Percentiles rank a stretch among this genome's conserved stretches.
These are phyloP conservation scores for Hippolais icterina DNA, from an alignment of 2,113 vertebrate genomes.

Conservation along the genomic window DNA sequence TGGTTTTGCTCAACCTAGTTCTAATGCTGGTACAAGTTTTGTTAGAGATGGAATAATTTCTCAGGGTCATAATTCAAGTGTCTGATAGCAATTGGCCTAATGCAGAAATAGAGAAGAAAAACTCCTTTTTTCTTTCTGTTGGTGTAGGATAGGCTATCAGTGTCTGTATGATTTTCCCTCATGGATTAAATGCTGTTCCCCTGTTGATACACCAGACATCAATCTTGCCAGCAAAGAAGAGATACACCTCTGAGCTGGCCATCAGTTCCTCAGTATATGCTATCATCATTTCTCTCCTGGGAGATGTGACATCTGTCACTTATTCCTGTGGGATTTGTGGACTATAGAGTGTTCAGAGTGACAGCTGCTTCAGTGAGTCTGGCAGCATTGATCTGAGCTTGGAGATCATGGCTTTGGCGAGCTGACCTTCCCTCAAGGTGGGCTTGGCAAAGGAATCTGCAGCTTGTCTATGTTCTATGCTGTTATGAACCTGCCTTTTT, in stretches of 20 bases:
- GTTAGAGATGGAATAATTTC: background rate
- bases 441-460: background rate
- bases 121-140: background rate
- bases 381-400: background rate
- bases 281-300: background rate
- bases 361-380: background rate
- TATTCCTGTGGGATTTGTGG: background rate
- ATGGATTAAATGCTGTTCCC: background rate
- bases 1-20: background rate
- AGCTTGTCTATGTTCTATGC: background rate
- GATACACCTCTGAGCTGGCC: background rate
- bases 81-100: background rate
- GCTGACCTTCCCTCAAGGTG: background rate
- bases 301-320: background rate
- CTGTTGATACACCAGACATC: background rate
- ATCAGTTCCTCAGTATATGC: background rate
- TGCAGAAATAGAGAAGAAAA: background rate
- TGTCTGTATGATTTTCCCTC: background rate
- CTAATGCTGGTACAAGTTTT: background rate
- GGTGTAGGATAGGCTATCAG: background rate
- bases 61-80: background rate
- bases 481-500: background rate
- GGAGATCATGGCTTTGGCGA: background rate
- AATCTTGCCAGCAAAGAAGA: background rate
- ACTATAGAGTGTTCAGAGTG: background rate